A percentile compares a stretch with the other conserved stretches of the same genome.
Conservation (phyloP, 2,797 vertebrate genomes). For the Artibeus jamaicensis region DNA sequence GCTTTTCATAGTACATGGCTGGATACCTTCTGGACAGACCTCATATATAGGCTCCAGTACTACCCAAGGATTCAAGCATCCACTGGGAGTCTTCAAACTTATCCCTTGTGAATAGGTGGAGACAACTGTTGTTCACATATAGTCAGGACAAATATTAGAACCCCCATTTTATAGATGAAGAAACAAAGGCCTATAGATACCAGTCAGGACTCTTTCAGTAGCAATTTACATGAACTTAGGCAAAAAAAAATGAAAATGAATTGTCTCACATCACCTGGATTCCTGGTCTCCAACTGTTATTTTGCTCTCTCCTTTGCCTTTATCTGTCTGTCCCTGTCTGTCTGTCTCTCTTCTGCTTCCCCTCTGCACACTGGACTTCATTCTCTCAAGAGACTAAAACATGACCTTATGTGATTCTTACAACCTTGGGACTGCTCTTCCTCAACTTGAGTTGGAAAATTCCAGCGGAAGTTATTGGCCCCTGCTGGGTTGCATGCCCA, state of each 20-base stretch:
- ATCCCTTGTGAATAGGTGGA: neutral
- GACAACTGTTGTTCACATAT: neutral
- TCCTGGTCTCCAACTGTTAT: neutral
- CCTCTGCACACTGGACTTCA: neutral
- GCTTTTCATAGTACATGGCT: neutral
- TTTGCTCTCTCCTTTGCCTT: neutral
- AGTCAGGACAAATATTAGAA: neutral
- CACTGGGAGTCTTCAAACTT: neutral
- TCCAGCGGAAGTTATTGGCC: neutral
- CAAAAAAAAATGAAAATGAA: conserved; percentile 6
- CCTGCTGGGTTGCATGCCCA: neutral
- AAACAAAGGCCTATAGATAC: neutral
- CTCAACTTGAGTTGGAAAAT: neutral
- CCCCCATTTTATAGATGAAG: neutral
- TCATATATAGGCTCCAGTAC: neutral
- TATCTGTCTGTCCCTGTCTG: neutral
- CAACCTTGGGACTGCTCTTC: neutral
- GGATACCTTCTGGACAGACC: neutral
- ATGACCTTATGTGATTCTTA: neutral
- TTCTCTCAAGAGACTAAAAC: neutral
- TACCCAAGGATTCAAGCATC: neutral
- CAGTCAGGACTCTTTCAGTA: neutral
- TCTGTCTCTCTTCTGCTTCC: neutral
- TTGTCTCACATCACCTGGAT: neutral
- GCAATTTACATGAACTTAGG: neutral